These are phyloP conservation scores for Zeuzera pyrina DNA, from an alignment of 2,888 invertebrate species.

Conservation along the genomic window DNA sequence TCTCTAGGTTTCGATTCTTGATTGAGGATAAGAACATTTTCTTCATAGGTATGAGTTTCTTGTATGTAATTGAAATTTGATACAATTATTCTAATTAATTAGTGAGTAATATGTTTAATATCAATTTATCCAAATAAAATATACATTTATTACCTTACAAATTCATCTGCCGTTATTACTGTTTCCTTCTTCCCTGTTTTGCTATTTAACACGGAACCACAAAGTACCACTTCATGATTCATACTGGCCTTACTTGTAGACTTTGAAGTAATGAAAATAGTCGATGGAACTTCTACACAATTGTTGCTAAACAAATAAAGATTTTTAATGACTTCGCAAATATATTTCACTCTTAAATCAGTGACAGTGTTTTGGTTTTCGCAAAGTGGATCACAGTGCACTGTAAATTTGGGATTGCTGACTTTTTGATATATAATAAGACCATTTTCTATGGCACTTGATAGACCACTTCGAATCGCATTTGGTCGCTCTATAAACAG, in stretches of 20 bases:
- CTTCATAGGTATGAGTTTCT: too few relatives aligned
- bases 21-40: too few relatives aligned
- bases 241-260: conserved; percentile 7
- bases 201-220: conserved; percentile 76
- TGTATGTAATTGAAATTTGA: too few relatives aligned
- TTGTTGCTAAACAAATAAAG: conserved; percentile 26
- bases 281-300: conserved; percentile 8
- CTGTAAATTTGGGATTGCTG: too few relatives aligned
- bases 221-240: conserved; percentile 39
- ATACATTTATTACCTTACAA: conserved; percentile 69
- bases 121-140: too few relatives aligned
- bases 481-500: conserved; percentile 64
- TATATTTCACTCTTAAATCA: conserved; percentile 38
- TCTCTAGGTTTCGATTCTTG: too few relatives aligned
- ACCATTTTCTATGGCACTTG: conserved; percentile 29
- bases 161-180: conserved; percentile 56
- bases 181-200: conserved; percentile 68
- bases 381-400: conserved; percentile 32
- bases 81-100: too few relatives aligned
- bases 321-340: conserved; percentile 36
- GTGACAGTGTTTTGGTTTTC: conserved; percentile 28
- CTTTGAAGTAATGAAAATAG: conserved; percentile 32
- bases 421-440: conserved; percentile 20
- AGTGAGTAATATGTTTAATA: too few relatives aligned
- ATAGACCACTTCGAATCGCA: conserved; percentile 35